Percentiles rank a stretch among this genome's conserved stretches.
Evolutionary conservation across 1,140 invertebrate species (phyloP).

Genomic region (Anadara kagoshimensis): DNA sequence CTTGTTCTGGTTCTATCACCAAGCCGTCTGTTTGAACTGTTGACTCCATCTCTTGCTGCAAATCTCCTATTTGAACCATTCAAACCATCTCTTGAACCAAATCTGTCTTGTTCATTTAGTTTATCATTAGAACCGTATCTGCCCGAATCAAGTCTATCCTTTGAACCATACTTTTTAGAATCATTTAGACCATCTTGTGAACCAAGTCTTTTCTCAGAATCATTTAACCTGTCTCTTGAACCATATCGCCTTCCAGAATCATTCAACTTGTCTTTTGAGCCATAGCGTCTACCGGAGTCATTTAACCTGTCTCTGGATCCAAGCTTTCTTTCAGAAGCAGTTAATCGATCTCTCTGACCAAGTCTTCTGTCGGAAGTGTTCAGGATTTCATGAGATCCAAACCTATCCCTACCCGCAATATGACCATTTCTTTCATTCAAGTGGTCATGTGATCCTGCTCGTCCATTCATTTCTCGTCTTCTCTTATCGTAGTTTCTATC

Average conservation of each 20-base stretch:
- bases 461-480: not conserved
- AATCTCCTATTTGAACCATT: not conserved
- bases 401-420: constrained; percentile 20
- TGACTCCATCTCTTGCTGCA: constrained; percentile 8
- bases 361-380: constrained; percentile 20
- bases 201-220: constrained; percentile 15
- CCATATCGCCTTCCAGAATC: constrained; percentile 18
- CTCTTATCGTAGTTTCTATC: constrained; percentile 2
- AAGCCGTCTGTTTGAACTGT: constrained; percentile 6
- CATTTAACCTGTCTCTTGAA: constrained; percentile 14
- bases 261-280: constrained; percentile 13
- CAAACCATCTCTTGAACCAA: not conserved
- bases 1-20: not conserved
- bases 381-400: constrained; percentile 1
- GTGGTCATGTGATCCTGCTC: constrained; percentile 4
- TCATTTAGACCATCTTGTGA: constrained; percentile 6
- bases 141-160: not conserved
- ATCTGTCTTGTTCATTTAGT: constrained; percentile 12
- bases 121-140: constrained; percentile 1
- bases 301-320: constrained; percentile 28
- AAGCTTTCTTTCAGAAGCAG: constrained; percentile 2
- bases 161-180: not conserved
- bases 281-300: not conserved
- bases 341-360: constrained; percentile 8
- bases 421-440: constrained; percentile 20